These are phyloP conservation scores for Nasonia oneida DNA, from an alignment of 2,888 invertebrate genomes.

Conservation along the genomic window DNA sequence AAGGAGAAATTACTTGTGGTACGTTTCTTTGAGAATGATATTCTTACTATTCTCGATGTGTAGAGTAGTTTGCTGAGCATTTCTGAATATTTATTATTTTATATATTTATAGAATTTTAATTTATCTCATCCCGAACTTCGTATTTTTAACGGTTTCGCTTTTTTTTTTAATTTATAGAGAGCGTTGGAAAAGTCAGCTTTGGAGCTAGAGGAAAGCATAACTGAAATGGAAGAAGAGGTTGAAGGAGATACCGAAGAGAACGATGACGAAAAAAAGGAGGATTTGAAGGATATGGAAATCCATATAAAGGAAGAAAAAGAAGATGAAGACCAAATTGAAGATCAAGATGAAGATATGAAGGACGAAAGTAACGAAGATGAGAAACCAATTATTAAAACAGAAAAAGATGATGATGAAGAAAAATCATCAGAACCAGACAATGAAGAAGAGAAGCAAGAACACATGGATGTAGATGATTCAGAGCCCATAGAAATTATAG, in stretches of 20 bases:
- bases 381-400: background rate
- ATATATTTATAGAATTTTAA: background rate
- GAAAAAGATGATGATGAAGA: slow-evolving; percentile 66
- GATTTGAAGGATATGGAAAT: slow-evolving; percentile 28
- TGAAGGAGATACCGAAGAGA: slow-evolving; percentile 67
- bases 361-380: slow-evolving; percentile 69
- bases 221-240: slow-evolving; percentile 70
- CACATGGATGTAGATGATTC: slow-evolving; percentile 76
- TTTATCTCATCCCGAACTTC: background rate
- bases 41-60: slow-evolving; percentile 14
- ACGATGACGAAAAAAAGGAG: background rate
- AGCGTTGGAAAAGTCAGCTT: slow-evolving; percentile 73
- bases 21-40: slow-evolving; percentile 42
- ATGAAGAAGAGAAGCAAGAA: slow-evolving; percentile 87
- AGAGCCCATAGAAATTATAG: slow-evolving; percentile 62
- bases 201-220: slow-evolving; percentile 69
- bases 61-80: slow-evolving; percentile 23
- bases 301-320: slow-evolving; percentile 75
- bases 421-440: slow-evolving; percentile 69
- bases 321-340: slow-evolving; percentile 75
- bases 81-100: background rate
- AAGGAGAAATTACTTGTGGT: slow-evolving; percentile 62
- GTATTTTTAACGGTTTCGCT: background rate
- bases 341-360: slow-evolving; percentile 78
- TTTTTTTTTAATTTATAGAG: slow-evolving; percentile 67